Conservation (phyloP, 2,797 vertebrate genomes). For the Gephyroberyx darwinii region DNA sequence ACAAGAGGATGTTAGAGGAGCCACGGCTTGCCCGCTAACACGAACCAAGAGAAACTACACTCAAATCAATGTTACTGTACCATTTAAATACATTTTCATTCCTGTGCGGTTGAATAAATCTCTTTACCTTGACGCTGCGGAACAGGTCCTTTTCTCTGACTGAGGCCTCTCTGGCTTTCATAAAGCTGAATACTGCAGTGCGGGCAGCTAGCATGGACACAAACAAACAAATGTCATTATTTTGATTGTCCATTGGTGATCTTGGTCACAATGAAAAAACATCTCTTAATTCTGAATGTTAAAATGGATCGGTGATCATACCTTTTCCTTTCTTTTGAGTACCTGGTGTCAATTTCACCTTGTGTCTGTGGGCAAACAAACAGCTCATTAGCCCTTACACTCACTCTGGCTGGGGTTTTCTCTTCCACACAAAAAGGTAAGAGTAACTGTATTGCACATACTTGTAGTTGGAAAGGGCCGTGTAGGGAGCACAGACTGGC, state of each 20-base stretch:
- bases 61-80: not conserved
- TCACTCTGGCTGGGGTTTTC: not conserved
- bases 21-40: not conserved
- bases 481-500: slow-evolving; percentile 95
- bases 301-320: slow-evolving; percentile 54
- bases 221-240: slow-evolving; percentile 4
- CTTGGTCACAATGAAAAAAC: not conserved
- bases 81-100: not conserved
- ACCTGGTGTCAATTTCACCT: slow-evolving; percentile 97
- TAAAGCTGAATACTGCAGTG: slow-evolving; percentile 92
- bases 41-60: not conserved
- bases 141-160: slow-evolving; percentile 93
- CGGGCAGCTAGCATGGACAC: slow-evolving; percentile 86
- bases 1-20: not conserved
- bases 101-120: not conserved
- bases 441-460: slow-evolving; percentile 64
- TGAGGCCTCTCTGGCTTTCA: slow-evolving; percentile 90
- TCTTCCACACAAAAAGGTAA: not conserved
- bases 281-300: not conserved
- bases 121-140: slow-evolving; percentile 92
- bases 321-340: slow-evolving; percentile 98
- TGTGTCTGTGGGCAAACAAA: slow-evolving; percentile 83
- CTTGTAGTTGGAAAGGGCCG: slow-evolving; percentile 92
- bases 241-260: not conserved
- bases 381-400: slow-evolving; percentile 7